A percentile compares a stretch with the other conserved stretches of the same genome.
Evolutionary conservation across 2,888 invertebrate species (phyloP).

Genomic region (Campaea margaritaria): DNA sequence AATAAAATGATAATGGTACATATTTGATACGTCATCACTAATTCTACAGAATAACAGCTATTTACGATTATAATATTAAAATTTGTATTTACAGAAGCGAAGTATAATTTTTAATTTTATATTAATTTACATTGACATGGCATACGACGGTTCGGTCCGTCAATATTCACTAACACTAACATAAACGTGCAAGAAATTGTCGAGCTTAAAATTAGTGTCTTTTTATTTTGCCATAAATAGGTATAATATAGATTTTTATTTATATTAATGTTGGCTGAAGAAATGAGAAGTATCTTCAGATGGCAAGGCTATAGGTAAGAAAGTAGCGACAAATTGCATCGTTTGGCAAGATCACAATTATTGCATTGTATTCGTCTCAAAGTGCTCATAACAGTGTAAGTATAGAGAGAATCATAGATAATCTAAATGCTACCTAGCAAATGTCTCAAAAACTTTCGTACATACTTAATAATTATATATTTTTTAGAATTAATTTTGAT

Average conservation of each 20-base stretch:
- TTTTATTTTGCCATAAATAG: constrained; percentile 31
- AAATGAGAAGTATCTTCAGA: constrained; percentile 3
- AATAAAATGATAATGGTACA: constrained; percentile 42
- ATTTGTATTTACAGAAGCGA: constrained; percentile 47
- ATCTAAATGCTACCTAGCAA: no score
- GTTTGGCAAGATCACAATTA: constrained; percentile 29
- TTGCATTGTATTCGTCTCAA: constrained; percentile 24
- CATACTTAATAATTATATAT: no score
- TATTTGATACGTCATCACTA: constrained; percentile 34
- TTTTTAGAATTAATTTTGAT: no score
- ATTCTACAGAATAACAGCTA: constrained; percentile 11
- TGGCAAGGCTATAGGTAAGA: constrained; percentile 26
- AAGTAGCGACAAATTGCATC: constrained; percentile 4
- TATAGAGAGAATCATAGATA: no score
- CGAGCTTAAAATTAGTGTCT: constrained; percentile 32
- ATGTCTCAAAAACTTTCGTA: no score
- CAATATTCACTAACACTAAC: constrained; percentile 33
- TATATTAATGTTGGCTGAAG: constrained; percentile 14
- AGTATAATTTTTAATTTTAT: constrained; percentile 48
- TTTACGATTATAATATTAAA: constrained; percentile 14
- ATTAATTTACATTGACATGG: constrained; percentile 25
- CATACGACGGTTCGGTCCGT: constrained; percentile 33
- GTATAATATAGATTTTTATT: constrained; percentile 10
- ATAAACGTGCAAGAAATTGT: constrained; percentile 38
- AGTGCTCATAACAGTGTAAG: no score